phyloP scores from a whole-genome alignment of 1,140 invertebrate species.

The Scylla paramamosain region DNA sequence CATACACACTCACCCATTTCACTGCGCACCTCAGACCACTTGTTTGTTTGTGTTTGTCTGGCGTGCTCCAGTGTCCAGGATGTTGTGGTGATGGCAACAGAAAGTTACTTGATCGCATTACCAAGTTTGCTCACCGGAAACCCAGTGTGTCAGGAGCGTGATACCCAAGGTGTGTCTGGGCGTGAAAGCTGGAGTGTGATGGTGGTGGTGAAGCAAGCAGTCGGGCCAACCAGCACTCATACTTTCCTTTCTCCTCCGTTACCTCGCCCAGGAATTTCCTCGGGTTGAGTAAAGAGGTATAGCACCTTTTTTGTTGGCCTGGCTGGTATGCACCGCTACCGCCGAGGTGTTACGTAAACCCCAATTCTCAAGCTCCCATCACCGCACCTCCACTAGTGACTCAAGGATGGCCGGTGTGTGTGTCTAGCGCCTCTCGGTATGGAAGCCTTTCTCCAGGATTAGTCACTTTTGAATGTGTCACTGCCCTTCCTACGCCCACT shows the following conservation, averaged over 20 bases:
- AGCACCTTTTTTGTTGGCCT: not conserved
- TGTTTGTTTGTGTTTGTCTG: not conserved
- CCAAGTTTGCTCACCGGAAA: not conserved
- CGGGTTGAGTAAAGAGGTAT: conserved; percentile 19
- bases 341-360: not conserved
- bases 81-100: not conserved
- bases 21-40: no score
- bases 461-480: not conserved
- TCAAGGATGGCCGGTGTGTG: not conserved
- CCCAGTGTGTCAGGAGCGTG: not conserved
- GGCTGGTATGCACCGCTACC: not conserved
- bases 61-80: conserved; percentile 1
- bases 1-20: no score
- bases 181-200: conserved; percentile 11
- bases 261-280: conserved; percentile 33
- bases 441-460: not conserved
- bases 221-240: not conserved
- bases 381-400: not conserved
- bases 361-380: not conserved
- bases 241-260: not conserved
- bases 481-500: not conserved
- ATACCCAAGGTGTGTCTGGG: not conserved
- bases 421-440: not conserved
- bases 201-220: not conserved
- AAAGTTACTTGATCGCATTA: no score